Evolutionary conservation across 2,797 vertebrate genomes (phyloP), one percentile per base, ranked within the genome.

Genomic region (Poecilia picta): DNA sequence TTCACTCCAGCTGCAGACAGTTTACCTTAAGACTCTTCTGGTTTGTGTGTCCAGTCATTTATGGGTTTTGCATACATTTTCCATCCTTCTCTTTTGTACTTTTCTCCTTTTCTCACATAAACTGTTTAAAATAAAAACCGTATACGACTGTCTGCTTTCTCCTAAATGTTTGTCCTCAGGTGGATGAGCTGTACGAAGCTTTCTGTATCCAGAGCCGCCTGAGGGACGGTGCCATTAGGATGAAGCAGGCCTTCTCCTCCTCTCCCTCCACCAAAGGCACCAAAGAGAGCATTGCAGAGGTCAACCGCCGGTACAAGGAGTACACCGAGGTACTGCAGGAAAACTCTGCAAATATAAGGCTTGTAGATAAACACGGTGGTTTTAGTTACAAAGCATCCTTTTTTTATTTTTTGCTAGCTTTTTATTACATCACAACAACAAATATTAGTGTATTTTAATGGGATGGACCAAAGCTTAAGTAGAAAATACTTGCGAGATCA

Each of bases 161-260:
- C 11, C 39, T 66, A 23, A 75, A 4, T 78, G 64, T 73, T 20
- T 64, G 28, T 23, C 1, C 70, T n/a, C 92, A 99, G 98, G 96
- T 99, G 80, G 98, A 99, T n/a, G 98, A 99, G 91, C 95, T 99
- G 85, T 99, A 98, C 0, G 98, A 99, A 93, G 98, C 97, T 1
- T 99, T 99, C 82, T 99, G 98, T 85, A 99, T 99, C 94, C 98
- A 99, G 92, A 96, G 97, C 75, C 96, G 97, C 23, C 96, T 99
- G 88, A 96, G 97, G 66, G 98, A 99, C 0, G 98, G 98, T 0
- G 98, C 98, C 89, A 97, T 93, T 88, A 97, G 98, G 89, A 99
- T 99, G 98, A 99, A 99, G 90, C 98, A 98, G 92, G 98, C 98
- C 68, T 99, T 99, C 87, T 97, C 96, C 0, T 90, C 95, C 46